phyloP scores from a whole-genome alignment of 2,113 vertebrate species.

The Menura novaehollandiae region DNA sequence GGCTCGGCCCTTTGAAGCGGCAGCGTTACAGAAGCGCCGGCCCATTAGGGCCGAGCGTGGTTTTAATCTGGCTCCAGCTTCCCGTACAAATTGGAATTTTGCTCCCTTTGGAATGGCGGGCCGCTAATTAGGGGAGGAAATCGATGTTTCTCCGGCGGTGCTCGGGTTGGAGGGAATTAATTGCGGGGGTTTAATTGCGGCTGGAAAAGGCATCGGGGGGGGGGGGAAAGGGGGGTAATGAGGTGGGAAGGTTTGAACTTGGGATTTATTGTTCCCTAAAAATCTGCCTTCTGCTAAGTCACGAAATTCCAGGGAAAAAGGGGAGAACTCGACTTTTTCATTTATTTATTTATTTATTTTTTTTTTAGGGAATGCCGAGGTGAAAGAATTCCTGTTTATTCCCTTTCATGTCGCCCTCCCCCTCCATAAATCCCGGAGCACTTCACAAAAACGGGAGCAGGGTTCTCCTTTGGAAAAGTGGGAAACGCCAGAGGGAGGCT shows the following conservation, averaged over 20 bases:
- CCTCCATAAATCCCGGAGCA: constrained; percentile 10
- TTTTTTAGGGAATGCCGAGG: neutral
- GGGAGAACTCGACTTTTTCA: neutral
- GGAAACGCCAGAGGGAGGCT: neutral
- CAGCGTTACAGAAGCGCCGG: constrained; percentile 35
- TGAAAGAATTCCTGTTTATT: neutral
- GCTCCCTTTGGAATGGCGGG: constrained; percentile 14
- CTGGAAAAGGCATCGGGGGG: constrained; percentile 40
- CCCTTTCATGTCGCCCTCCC: neutral
- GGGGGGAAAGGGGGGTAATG: constrained; percentile 27
- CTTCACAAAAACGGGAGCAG: neutral
- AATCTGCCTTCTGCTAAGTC: constrained; percentile 14
- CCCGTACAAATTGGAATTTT: constrained; percentile 59
- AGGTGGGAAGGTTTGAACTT: constrained; percentile 48
- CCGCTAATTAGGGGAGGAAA: no score
- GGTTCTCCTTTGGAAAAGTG: neutral
- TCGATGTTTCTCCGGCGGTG: no score
- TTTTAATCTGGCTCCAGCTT: constrained; percentile 55
- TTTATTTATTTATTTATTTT: neutral
- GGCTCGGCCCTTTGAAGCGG: constrained; percentile 51
- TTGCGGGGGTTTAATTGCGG: constrained; percentile 19
- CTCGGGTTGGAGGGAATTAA: no score
- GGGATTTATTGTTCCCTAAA: constrained; percentile 47
- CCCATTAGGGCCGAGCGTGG: constrained; percentile 51
- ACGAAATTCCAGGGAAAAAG: constrained; percentile 19